Conservation (phyloP, 1,140 invertebrate genomes). For the Drosophila kurseongensis region DNA sequence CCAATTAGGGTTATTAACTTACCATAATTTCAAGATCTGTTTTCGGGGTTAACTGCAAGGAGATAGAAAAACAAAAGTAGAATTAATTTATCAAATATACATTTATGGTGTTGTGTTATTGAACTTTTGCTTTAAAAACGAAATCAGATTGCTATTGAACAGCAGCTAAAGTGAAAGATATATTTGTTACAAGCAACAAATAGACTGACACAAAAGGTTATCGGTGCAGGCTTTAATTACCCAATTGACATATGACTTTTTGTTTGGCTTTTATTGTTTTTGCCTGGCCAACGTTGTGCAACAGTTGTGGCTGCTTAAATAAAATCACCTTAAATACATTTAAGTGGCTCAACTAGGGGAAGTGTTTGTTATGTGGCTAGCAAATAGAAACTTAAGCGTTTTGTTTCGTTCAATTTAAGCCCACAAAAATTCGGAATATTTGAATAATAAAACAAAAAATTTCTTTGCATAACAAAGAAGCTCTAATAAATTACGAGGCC, state of each 20-base stretch:
- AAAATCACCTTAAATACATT: slow-evolving; percentile 22
- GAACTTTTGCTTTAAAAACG: slow-evolving; percentile 43
- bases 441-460: slow-evolving; percentile 37
- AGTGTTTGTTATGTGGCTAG: slow-evolving; percentile 15
- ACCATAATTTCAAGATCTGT: slow-evolving; percentile 67
- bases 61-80: slow-evolving; percentile 32
- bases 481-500: slow-evolving; percentile 6
- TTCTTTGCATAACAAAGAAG: slow-evolving; percentile 27
- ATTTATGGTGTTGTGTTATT: slow-evolving; percentile 44
- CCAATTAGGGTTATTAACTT: slow-evolving; percentile 72
- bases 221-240: slow-evolving; percentile 65
- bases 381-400: slow-evolving; percentile 32
- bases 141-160: slow-evolving; percentile 30
- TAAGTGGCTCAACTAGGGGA: slow-evolving; percentile 36
- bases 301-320: slow-evolving; percentile 19
- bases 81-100: slow-evolving; percentile 33
- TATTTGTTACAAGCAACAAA: slow-evolving; percentile 24
- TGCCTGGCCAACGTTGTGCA: slow-evolving; percentile 32
- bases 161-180: slow-evolving; percentile 51
- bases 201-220: slow-evolving; percentile 72
- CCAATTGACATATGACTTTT: slow-evolving; percentile 77
- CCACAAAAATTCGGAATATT: slow-evolving; percentile 16
- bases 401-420: slow-evolving; percentile 15
- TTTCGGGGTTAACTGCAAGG: slow-evolving; percentile 55
- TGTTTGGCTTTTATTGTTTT: slow-evolving; percentile 33